phyloP scores from a whole-genome alignment of 2,113 vertebrate genomes.

The Bos indicus region DNA sequence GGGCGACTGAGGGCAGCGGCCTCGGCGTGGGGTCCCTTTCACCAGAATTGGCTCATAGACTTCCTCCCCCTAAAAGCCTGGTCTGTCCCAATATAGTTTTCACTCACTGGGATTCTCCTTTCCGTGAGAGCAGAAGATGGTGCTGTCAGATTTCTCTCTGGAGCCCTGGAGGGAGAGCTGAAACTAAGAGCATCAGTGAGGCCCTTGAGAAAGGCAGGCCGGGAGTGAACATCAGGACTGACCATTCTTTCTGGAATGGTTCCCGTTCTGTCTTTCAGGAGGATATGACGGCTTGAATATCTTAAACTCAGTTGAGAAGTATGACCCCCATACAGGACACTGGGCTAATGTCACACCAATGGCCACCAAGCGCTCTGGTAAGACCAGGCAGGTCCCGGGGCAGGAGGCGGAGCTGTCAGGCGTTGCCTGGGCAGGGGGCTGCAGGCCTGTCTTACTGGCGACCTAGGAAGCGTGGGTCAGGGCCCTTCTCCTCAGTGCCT shows the following conservation, averaged over 20 bases:
- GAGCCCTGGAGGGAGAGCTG: not conserved
- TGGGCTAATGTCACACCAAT: constrained; percentile 99
- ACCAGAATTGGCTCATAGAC: not conserved
- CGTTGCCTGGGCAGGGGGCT: not conserved
- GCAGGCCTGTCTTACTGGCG: accelerated
- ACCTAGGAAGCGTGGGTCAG: not conserved
- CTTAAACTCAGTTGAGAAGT: constrained; percentile 96
- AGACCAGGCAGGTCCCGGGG: constrained; percentile 9
- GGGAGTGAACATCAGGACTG: not conserved
- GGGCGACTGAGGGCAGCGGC: not conserved
- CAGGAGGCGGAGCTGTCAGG: no score
- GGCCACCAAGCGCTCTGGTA: constrained; percentile 97
- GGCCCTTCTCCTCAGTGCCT: not conserved
- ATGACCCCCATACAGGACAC: constrained; percentile 98
- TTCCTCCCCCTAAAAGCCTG: not conserved
- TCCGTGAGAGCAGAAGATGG: not conserved
- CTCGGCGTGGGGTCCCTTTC: not conserved
- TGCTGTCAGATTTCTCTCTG: not conserved
- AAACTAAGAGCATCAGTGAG: not conserved
- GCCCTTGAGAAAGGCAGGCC: not conserved
- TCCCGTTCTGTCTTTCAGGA: constrained; percentile 79
- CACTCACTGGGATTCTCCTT: not conserved
- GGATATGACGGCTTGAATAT: constrained; percentile 98
- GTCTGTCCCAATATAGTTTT: not conserved
- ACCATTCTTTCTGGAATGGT: not conserved